Evolutionary conservation across 2,113 vertebrate species (phyloP).

Genomic region (Megaceryle maxima): DNA sequence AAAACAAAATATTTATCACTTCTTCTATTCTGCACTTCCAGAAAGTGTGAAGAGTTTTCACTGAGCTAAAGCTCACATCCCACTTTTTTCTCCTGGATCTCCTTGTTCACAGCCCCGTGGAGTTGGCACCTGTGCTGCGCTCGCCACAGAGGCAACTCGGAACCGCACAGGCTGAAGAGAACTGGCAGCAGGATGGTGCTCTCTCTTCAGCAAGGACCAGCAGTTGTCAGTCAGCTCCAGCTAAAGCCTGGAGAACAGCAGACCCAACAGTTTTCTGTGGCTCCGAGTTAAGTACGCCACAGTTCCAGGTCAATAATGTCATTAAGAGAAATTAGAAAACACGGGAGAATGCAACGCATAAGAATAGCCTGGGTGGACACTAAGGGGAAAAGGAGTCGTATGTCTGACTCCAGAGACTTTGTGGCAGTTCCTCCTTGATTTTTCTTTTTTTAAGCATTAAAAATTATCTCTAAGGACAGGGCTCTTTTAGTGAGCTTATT

Average conservation of each 20-base stretch:
- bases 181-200: rapidly evolving
- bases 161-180: background rate
- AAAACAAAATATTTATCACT: constrained; percentile 45
- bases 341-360: rapidly evolving
- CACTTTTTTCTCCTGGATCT: background rate
- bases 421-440: background rate
- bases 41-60: constrained; percentile 8
- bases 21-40: background rate
- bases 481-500: background rate
- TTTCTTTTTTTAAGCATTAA: background rate
- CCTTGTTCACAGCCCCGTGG: background rate
- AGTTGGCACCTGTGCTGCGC: background rate
- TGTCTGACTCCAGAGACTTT: background rate
- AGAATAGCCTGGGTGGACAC: background rate
- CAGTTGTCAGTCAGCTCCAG: background rate
- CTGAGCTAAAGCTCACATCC: background rate
- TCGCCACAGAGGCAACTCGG: background rate
- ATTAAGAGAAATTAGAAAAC: background rate
- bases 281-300: background rate
- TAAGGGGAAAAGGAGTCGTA: background rate
- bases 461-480: background rate
- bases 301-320: background rate
- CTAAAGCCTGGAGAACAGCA: background rate
- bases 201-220: background rate
- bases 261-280: background rate